Conservation (phyloP, 2,113 vertebrate genomes). For the Gobio gobio region DNA sequence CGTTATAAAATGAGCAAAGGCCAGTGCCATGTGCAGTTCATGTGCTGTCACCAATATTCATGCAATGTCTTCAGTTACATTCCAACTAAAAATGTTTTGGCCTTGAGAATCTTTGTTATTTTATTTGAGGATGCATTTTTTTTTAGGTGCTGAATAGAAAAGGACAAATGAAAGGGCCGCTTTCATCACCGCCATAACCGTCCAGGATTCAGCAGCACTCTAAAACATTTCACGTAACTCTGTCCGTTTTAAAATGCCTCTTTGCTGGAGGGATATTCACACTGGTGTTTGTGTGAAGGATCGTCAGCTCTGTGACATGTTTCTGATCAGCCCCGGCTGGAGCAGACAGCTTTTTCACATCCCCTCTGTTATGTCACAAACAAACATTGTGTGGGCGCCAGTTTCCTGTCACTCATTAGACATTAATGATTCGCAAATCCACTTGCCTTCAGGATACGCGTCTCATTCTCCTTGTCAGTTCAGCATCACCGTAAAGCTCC, state of each 20-base stretch:
- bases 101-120: not conserved
- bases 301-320: not conserved
- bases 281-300: slow-evolving; percentile 43
- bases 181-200: not conserved
- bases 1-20: not conserved
- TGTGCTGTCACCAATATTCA: not conserved
- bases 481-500: slow-evolving; percentile 62
- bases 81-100: slow-evolving; percentile 13
- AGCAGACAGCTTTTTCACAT: slow-evolving; percentile 22
- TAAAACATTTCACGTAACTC: not conserved
- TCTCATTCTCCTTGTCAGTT: slow-evolving; percentile 62
- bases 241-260: not conserved
- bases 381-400: slow-evolving; percentile 66
- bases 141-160: not conserved
- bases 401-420: slow-evolving; percentile 72
- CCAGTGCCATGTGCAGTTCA: not conserved
- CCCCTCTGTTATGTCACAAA: slow-evolving; percentile 64
- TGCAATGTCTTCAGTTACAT: not conserved
- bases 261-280: slow-evolving; percentile 34
- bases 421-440: slow-evolving; percentile 68
- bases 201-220: not conserved
- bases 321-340: slow-evolving; percentile 15
- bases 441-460: slow-evolving; percentile 59
- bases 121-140: not conserved
- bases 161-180: not conserved